Percentiles rank a stretch among this genome's conserved stretches.
phyloP scores from a whole-genome alignment of 2,888 invertebrate genomes.

The Lasius platythorax region DNA sequence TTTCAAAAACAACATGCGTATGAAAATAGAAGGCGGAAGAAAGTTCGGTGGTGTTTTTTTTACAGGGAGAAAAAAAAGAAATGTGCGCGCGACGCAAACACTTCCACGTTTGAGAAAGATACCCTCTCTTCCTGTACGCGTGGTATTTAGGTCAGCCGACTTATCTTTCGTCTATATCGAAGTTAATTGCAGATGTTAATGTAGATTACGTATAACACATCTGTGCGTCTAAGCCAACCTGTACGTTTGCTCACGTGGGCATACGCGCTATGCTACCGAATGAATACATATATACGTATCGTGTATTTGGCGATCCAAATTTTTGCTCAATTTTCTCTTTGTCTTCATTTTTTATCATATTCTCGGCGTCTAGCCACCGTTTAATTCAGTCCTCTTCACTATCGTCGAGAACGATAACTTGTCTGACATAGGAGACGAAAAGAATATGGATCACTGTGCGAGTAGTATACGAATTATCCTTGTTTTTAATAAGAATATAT shows the following conservation, averaged over 20 bases:
- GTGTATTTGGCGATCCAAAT: slow-evolving; percentile 56
- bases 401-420: slow-evolving; percentile 9
- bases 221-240: neutral
- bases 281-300: slow-evolving; percentile 37
- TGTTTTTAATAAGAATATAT: neutral
- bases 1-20: neutral
- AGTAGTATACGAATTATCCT: neutral
- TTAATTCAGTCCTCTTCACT: slow-evolving; percentile 13
- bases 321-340: slow-evolving; percentile 41
- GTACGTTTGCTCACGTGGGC: slow-evolving; percentile 5
- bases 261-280: neutral
- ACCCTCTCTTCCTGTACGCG: slow-evolving; percentile 9
- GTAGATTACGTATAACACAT: slow-evolving; percentile 69
- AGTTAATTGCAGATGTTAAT: slow-evolving; percentile 80
- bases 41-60: slow-evolving; percentile 5
- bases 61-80: slow-evolving; percentile 33
- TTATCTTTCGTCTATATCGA: slow-evolving; percentile 71
- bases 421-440: neutral
- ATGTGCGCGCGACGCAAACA: neutral
- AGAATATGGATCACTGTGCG: neutral
- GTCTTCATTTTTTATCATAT: neutral
- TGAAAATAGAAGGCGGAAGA: neutral
- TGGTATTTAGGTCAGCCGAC: slow-evolving; percentile 68
- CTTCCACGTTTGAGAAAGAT: slow-evolving; percentile 47
- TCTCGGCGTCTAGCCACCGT: neutral